Evolutionary conservation across 2,113 vertebrate species (phyloP).

Genomic region (Rhabdomys dilectus): DNA sequence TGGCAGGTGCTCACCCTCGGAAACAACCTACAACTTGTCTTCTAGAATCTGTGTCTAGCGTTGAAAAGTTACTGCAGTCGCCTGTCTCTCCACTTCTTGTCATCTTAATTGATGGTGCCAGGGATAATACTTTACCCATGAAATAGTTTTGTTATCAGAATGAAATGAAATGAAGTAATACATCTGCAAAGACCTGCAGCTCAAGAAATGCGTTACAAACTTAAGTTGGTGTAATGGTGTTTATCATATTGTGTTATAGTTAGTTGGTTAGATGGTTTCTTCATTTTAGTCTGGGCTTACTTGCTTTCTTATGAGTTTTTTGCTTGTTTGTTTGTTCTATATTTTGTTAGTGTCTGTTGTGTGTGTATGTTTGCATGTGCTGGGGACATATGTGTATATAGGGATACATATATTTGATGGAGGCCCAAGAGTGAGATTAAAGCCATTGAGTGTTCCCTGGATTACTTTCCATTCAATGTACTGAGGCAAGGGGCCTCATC

Average conservation of each 20-base stretch:
- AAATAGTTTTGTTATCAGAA: conserved; percentile 16
- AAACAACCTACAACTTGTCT: not conserved
- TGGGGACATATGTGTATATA: not conserved
- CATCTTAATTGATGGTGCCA: not conserved
- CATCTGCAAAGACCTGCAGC: not conserved
- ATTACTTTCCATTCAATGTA: not conserved
- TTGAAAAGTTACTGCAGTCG: not conserved
- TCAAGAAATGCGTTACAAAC: not conserved
- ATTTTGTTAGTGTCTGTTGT: not conserved
- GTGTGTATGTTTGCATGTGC: not conserved
- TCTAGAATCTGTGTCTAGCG: not conserved
- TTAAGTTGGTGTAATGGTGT: not conserved
- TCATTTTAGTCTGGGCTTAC: not conserved
- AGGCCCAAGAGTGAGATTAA: not conserved
- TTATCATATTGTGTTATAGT: not conserved
- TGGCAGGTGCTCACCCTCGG: not conserved
- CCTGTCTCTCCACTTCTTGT: not conserved
- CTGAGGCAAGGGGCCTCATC: not conserved
- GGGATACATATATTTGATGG: not conserved
- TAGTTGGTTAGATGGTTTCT: conserved; percentile 23
- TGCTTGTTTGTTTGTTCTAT: not conserved
- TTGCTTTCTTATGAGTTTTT: no score
- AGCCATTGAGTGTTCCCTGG: not conserved
- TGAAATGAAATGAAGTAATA: conserved; percentile 37
- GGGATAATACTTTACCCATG: conserved; percentile 7